Conservation (phyloP, 2,113 vertebrate genomes). For the Crocuta crocuta region DNA sequence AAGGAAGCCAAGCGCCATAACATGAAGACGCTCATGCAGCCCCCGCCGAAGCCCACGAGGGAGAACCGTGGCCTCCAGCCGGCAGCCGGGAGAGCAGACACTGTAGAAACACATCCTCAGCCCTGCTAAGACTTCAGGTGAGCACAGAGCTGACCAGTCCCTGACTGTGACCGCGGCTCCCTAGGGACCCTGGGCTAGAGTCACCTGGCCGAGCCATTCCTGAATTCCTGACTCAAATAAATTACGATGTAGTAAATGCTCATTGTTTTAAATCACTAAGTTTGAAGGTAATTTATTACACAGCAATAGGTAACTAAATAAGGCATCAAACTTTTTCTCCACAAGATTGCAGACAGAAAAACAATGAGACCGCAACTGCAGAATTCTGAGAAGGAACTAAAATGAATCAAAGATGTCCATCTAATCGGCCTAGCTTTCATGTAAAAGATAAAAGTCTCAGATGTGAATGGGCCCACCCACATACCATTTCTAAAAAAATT, state of each 20-base stretch:
- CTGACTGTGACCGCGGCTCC: neutral
- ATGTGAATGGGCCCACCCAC: neutral
- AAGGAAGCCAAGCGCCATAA: rapidly evolving
- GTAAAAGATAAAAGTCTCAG: neutral
- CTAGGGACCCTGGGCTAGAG: neutral
- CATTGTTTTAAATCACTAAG: neutral
- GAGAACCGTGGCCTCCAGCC: neutral
- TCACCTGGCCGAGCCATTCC: neutral
- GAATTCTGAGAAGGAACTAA: neutral
- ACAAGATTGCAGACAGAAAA: neutral
- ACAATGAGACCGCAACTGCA: neutral
- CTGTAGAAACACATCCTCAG: neutral
- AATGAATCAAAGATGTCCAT: neutral
- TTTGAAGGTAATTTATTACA: neutral
- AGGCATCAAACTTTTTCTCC: neutral
- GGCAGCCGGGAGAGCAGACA: rapidly evolving
- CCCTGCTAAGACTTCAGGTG: too few relatives aligned
- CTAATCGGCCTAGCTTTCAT: neutral
- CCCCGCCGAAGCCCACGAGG: neutral
- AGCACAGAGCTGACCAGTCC: rapidly evolving
- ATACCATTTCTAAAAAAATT: neutral
- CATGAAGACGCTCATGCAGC: neutral
- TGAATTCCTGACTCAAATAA: neutral
- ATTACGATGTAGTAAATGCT: neutral
- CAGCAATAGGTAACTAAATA: neutral